phyloP scores from a whole-genome alignment of 2,113 vertebrate species.

The Pterocles gutturalis region DNA sequence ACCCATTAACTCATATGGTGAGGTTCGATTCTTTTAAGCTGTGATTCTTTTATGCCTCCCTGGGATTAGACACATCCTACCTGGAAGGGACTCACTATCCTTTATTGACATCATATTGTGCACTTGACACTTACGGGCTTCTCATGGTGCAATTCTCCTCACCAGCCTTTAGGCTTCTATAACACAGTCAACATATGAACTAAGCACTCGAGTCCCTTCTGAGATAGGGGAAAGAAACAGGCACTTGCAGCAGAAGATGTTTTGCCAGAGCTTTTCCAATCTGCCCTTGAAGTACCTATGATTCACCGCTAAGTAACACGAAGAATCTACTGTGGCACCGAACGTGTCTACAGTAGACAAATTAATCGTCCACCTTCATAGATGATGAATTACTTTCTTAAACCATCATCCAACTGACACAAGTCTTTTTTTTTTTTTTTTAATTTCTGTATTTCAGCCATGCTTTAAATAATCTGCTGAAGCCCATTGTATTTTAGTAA shows the following conservation, averaged over 20 bases:
- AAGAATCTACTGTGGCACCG: neutral
- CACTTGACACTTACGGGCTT: neutral
- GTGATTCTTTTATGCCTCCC: neutral
- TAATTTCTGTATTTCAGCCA: neutral
- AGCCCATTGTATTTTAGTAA: neutral
- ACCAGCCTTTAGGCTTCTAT: neutral
- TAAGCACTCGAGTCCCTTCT: neutral
- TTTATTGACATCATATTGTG: neutral
- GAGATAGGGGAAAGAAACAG: neutral
- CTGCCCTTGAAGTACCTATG: neutral
- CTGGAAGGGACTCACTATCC: neutral
- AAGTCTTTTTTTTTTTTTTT: neutral
- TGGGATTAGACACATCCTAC: accelerated
- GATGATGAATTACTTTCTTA: neutral
- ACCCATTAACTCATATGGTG: accelerated
- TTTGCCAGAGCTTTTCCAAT: neutral
- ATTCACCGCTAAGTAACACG: neutral
- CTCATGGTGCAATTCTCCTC: neutral
- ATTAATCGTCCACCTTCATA: neutral
- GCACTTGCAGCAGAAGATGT: neutral
- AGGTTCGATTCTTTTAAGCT: neutral
- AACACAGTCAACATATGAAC: neutral
- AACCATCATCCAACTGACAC: neutral
- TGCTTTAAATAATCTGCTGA: neutral
- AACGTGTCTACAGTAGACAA: neutral